A percentile compares a stretch with the other conserved stretches of the same genome.
Evolutionary conservation across 2,797 vertebrate species (phyloP).

Genomic region (Sebastes cheni): DNA sequence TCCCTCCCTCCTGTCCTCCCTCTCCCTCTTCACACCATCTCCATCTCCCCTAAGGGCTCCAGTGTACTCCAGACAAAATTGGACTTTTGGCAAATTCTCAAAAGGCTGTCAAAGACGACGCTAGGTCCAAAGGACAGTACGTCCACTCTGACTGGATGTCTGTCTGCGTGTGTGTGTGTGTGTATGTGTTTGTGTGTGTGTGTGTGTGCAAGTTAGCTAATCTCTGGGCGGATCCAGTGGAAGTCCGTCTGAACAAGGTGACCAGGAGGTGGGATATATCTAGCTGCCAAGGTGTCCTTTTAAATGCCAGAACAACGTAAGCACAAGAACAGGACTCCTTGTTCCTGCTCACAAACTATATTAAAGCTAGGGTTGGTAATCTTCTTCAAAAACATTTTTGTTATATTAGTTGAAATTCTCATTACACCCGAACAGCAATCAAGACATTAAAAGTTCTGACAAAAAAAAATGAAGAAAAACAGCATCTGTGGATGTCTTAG

Average conservation of each 20-base stretch:
- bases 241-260: conserved; percentile 37
- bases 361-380: neutral
- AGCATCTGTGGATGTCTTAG: too few relatives aligned
- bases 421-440: too few relatives aligned
- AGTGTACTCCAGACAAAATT: conserved; percentile 5
- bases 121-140: conserved; percentile 24
- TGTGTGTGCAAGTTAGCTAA: conserved; percentile 25
- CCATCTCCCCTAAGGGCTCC: neutral
- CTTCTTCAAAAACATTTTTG: neutral
- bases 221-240: conserved; percentile 28
- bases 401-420: too few relatives aligned
- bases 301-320: conserved; percentile 21
- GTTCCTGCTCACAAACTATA: neutral
- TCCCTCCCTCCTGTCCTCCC: neutral
- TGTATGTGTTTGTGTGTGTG: too few relatives aligned
- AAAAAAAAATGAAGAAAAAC: too few relatives aligned
- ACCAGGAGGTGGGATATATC: conserved; percentile 2
- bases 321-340: neutral
- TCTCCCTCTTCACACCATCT: conserved; percentile 30
- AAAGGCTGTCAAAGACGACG: conserved; percentile 20
- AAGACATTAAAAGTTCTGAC: too few relatives aligned
- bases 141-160: neutral
- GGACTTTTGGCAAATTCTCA: conserved; percentile 27
- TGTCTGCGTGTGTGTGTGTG: neutral
- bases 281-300: conserved; percentile 16